These are phyloP conservation scores for Orthosia gracilis DNA, from an alignment of 2,888 invertebrate genomes.

Conservation along the genomic window DNA sequence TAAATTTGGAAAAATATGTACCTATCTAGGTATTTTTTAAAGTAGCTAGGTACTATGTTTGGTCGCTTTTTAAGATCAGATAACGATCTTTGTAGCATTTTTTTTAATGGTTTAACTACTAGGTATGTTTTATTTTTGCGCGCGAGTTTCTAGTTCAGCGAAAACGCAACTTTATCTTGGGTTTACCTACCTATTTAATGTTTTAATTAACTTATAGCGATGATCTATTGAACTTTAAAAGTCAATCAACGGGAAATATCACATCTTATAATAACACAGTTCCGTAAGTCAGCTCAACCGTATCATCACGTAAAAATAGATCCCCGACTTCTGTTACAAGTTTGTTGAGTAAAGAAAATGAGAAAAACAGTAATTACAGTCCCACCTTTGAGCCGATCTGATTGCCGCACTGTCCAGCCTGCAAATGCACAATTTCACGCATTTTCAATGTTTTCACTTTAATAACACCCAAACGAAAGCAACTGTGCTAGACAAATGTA, in stretches of 20 bases:
- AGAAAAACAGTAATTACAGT: conserved; percentile 39
- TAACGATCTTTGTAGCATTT: too few relatives aligned
- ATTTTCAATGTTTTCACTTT: conserved; percentile 87
- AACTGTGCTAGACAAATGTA: conserved; percentile 59
- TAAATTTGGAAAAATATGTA: too few relatives aligned
- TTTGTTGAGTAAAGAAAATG: not conserved
- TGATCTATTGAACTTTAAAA: conserved; percentile 52
- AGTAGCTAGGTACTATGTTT: too few relatives aligned
- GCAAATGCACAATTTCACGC: conserved; percentile 98
- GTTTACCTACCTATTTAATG: not conserved
- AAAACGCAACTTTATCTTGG: not conserved
- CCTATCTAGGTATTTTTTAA: too few relatives aligned
- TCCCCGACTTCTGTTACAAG: not conserved
- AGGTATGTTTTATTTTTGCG: conserved; percentile 1
- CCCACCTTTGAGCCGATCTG: conserved; percentile 97
- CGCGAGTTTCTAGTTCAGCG: conserved; percentile 6
- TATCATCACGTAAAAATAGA: conserved; percentile 61
- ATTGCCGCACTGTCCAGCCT: conserved; percentile 97
- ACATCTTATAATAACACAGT: conserved; percentile 51
- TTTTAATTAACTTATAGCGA: conserved; percentile 23
- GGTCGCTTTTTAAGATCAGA: too few relatives aligned
- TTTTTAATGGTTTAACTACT: too few relatives aligned
- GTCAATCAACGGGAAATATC: conserved; percentile 57
- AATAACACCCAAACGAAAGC: conserved; percentile 62
- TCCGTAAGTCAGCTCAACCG: conserved; percentile 31